A percentile compares a stretch with the other conserved stretches of the same genome.
Conservation (phyloP, 2,113 vertebrate genomes). For the Oxyruncus cristatus region DNA sequence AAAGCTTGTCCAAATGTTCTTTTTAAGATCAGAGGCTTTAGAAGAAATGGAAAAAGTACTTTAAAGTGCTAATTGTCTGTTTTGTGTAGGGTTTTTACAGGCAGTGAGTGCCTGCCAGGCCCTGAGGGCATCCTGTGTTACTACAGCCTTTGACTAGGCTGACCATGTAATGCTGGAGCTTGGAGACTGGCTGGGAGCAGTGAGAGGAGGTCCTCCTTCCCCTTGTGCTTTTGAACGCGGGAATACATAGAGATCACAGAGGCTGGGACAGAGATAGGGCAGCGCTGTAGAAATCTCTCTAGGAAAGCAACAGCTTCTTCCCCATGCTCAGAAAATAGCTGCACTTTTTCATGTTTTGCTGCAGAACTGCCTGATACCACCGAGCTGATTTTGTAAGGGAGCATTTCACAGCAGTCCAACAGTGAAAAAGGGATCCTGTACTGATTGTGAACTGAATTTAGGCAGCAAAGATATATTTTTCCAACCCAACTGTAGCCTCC, state of each 20-base stretch:
- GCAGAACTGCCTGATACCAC: background rate
- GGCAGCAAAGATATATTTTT: background rate
- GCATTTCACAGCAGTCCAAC: background rate
- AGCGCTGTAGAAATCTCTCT: background rate
- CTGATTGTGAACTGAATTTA: background rate
- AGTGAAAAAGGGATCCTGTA: background rate
- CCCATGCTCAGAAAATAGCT: background rate
- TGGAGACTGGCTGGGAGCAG: background rate
- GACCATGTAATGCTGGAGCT: background rate
- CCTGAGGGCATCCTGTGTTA: background rate
- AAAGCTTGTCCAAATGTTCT: constrained; percentile 5
- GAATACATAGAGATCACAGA: background rate
- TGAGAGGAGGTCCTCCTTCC: background rate
- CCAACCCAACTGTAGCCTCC: background rate
- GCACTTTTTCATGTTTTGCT: background rate
- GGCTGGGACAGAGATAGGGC: background rate
- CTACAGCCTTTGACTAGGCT: background rate
- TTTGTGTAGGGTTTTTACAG: background rate
- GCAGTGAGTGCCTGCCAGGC: background rate
- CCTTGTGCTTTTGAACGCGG: background rate
- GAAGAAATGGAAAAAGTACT: background rate
- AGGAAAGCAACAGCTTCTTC: background rate
- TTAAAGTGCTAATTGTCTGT: constrained; percentile 27
- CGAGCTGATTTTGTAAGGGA: background rate
- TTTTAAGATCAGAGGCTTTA: constrained; percentile 42